phyloP scores from a whole-genome alignment of 2,888 invertebrate genomes.

The Aethes cnicana region DNA sequence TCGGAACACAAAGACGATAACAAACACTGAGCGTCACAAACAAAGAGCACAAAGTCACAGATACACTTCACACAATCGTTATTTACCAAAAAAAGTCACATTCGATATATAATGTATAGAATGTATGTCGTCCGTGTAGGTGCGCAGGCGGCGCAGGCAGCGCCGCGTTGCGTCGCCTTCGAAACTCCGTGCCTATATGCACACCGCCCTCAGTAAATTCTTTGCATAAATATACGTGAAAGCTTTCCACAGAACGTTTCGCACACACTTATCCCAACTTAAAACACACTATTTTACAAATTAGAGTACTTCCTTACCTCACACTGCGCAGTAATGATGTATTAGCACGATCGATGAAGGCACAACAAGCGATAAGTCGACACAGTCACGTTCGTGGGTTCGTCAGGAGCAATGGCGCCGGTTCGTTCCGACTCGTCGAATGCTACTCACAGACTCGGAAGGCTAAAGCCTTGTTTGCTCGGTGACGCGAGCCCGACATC shows the following conservation, averaged over 20 bases:
- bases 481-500: conserved; percentile 60
- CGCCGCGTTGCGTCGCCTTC: conserved; percentile 63
- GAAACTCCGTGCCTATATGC: conserved; percentile 70
- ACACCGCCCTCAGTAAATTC: conserved; percentile 79
- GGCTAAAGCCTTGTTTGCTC: conserved; percentile 76
- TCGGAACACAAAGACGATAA: conserved; percentile 67
- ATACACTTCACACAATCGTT: conserved; percentile 55
- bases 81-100: conserved; percentile 66
- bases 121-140: conserved; percentile 31
- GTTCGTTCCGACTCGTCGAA: conserved; percentile 66
- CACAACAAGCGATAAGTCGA: conserved; percentile 71
- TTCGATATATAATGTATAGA: conserved; percentile 40
- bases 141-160: conserved; percentile 75
- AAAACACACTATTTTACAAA: conserved; percentile 67
- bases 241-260: conserved; percentile 59
- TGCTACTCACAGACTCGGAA: conserved; percentile 72
- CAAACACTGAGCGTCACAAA: conserved; percentile 55
- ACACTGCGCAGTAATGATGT: conserved; percentile 79
- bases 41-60: conserved; percentile 60
- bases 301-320: conserved; percentile 73
- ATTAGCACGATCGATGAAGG: conserved; percentile 72
- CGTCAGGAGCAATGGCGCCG: conserved; percentile 78
- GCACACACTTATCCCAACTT: conserved; percentile 61
- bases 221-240: conserved; percentile 80
- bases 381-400: conserved; percentile 78